Evolutionary conservation across 2,113 vertebrate species (phyloP).

Genomic region (Syngnathus floridae): DNA sequence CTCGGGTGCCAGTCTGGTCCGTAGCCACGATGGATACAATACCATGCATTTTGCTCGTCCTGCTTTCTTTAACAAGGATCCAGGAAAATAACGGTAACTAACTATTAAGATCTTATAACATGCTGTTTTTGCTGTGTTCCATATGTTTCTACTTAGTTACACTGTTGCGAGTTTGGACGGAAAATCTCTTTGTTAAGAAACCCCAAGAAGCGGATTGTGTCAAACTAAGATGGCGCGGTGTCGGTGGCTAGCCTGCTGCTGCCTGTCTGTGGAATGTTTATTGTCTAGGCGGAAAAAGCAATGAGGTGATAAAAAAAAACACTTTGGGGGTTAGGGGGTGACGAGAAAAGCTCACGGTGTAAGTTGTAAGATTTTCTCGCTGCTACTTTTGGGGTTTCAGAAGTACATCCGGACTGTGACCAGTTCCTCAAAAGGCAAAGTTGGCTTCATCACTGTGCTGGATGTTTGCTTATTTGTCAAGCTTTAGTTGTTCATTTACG

Average conservation of each 20-base stretch:
- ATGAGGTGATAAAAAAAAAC: conserved; percentile 32
- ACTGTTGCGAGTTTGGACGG: not conserved
- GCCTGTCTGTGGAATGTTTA: conserved; percentile 66
- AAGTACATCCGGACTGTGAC: conserved; percentile 2
- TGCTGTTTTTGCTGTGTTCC: too few species aligned
- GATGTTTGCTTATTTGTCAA: conserved; percentile 25
- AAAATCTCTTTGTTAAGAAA: conserved; percentile 60
- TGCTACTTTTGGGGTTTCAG: conserved; percentile 2
- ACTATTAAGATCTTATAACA: rapidly evolving
- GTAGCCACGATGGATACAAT: conserved; percentile 67
- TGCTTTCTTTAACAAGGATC: conserved; percentile 62
- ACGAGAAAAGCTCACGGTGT: not conserved
- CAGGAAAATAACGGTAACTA: conserved; percentile 59
- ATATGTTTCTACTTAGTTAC: conserved; percentile 16
- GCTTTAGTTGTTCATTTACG: conserved; percentile 22
- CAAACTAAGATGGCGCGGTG: conserved; percentile 78
- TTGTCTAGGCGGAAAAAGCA: conserved; percentile 43
- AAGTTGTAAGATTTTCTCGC: not conserved
- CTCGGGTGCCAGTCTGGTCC: conserved; percentile 57
- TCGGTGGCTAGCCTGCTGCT: conserved; percentile 61
- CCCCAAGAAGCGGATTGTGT: conserved; percentile 54
- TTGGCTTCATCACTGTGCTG: conserved; percentile 32
- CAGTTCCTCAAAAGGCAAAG: conserved; percentile 37
- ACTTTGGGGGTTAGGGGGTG: not conserved
- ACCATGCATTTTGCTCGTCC: conserved; percentile 55